Base-by-base conservation (phyloP, 2,113 vertebrate species). In the Vimba vimba region DNA sequence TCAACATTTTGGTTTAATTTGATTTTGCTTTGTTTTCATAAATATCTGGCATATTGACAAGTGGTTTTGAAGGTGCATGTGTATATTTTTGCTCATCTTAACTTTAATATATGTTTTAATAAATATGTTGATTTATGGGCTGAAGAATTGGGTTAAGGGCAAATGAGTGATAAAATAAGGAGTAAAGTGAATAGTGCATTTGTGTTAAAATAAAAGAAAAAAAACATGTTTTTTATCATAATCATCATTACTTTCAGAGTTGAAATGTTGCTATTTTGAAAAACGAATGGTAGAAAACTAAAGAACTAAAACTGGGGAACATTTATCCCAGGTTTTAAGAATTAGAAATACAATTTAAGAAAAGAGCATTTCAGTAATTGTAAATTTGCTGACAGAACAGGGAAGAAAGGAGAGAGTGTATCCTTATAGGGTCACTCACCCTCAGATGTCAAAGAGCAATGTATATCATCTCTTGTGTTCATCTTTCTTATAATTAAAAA, bases 401-500 rank as follows among this genome's bases (percentile, higher is more conserved):
- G 43, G 27, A 4, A 50, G 66, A 87, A 33, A 82, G 52, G 59
- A 47, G 33, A 4, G 6, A 21, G 36, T 50, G 7, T 83, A 81
- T 91, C 85, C 88, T 77, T 77, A 81, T 85, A 80, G 88, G 77
- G 9, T 75, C 17, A 62, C 69, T 84, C 45, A 52, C 43, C 30
- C 64, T 87, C 82, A 68, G 68, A 89, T 71, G 77, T 66, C 81
- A 86, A 78, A 88, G 25, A 52, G 10, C 8, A 82, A 86, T 86
- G 21, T 15, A 17, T 85, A 80, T 84, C 74, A 55, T 60, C 19
- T 81, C 69, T 62, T 57, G 6, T 19, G 39, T 19, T 15, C 86
- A 81, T 85, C 80, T 83, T 66, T 73, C 19, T 82, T 80, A 83
- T 85, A 92, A 87, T 89, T 84, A 57, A 66, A 27, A 45, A 47